A percentile compares a stretch with the other conserved stretches of the same genome.
These are phyloP conservation scores for Leptatherina wallacei DNA, from an alignment of 2,797 vertebrate genomes.

Conservation along the genomic window DNA sequence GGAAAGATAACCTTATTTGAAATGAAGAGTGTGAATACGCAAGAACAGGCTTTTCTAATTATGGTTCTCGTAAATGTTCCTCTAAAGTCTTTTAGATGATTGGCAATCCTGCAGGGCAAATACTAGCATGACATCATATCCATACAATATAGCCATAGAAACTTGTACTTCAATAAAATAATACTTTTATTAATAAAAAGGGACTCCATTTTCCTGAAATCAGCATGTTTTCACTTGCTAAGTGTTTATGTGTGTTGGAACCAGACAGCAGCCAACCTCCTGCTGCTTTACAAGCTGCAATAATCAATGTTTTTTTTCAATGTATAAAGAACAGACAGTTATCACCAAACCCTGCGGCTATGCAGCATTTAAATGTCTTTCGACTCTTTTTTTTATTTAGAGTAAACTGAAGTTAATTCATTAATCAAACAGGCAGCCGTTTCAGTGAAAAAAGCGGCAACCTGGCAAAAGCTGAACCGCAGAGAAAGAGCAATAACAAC, in stretches of 20 bases:
- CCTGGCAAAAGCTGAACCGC: background rate
- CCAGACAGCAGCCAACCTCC: background rate
- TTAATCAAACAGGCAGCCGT: background rate
- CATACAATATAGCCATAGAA: background rate
- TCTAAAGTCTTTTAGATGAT: background rate
- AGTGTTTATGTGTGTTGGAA: background rate
- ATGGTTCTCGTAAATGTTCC: background rate
- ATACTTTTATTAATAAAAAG: background rate
- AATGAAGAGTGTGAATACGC: slow-evolving; percentile 23
- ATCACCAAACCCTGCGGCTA: background rate
- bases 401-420: slow-evolving; percentile 3
- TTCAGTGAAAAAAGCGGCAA: slow-evolving; percentile 10
- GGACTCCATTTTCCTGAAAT: background rate
- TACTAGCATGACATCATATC: background rate
- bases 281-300: slow-evolving; percentile 13
- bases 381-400: slow-evolving; percentile 7
- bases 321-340: background rate
- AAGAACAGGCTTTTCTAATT: slow-evolving; percentile 7
- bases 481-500: slow-evolving; percentile 7
- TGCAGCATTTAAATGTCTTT: slow-evolving; percentile 4
- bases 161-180: background rate
- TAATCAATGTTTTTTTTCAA: slow-evolving; percentile 1
- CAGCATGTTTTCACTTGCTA: background rate
- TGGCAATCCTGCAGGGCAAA: background rate
- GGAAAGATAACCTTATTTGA: slow-evolving; percentile 51